These are phyloP conservation scores for Oreochromis mossambicus DNA, from an alignment of 2,797 vertebrate species.

Conservation along the genomic window DNA sequence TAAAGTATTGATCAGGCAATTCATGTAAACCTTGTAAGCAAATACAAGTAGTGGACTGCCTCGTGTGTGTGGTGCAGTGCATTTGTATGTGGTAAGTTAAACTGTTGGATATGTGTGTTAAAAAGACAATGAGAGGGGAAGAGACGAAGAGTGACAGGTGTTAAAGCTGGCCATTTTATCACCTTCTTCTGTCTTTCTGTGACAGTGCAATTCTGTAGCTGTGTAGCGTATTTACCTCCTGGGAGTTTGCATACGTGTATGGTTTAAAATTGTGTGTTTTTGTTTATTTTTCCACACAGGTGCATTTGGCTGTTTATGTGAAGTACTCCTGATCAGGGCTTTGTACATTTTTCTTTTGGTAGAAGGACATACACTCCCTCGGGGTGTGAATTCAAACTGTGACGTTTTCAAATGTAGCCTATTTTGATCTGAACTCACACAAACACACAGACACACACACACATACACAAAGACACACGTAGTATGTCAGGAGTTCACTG, in stretches of 20 bases:
- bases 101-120: not conserved
- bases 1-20: not conserved
- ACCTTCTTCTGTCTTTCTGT: constrained; percentile 4
- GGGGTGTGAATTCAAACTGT: constrained; percentile 24
- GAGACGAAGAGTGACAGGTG: constrained; percentile 9
- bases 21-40: not conserved
- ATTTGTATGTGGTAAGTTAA: not conserved
- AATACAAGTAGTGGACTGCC: not conserved
- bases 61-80: not conserved
- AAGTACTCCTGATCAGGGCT: not conserved
- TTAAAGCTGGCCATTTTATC: constrained; percentile 27
- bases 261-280: not conserved
- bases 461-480: not conserved
- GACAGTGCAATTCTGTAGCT: not conserved
- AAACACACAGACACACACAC: not conserved
- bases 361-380: constrained; percentile 25
- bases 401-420: constrained; percentile 23
- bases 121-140: not conserved
- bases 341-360: constrained; percentile 17
- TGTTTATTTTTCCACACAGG: not conserved
- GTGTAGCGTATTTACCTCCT: not conserved
- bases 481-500: constrained; percentile 21
- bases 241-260: not conserved
- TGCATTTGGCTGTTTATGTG: constrained; percentile 6
- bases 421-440: constrained; percentile 14